Conservation (phyloP, 2,113 vertebrate genomes). For the Albula glossodonta region DNA sequence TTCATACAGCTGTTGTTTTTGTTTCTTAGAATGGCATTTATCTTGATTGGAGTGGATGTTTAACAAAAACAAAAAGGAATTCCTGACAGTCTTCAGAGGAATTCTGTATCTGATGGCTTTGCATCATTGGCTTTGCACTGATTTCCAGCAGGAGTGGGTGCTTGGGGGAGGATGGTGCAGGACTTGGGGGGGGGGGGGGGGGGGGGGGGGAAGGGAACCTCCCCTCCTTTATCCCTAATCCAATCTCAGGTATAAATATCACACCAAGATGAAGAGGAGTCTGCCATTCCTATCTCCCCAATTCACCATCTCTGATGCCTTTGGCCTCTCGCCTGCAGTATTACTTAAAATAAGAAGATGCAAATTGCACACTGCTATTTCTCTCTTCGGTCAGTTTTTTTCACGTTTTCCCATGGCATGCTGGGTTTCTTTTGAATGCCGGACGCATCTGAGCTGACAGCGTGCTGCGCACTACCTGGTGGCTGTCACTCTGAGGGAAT, state of each 20-base stretch:
- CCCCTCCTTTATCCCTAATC: too few species aligned
- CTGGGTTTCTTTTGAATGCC: slow-evolving; percentile 18
- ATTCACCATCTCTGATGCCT: too few species aligned
- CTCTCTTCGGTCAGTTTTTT: too few species aligned
- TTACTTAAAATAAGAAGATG: too few species aligned
- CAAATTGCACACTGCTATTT: too few species aligned
- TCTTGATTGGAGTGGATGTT: neutral
- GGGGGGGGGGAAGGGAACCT: too few species aligned
- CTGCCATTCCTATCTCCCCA: too few species aligned
- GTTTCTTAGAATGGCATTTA: neutral
- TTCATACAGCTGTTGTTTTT: neutral
- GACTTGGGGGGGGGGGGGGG: neutral
- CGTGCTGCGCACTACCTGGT: slow-evolving; percentile 29
- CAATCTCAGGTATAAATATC: too few species aligned
- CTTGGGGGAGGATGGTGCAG: neutral
- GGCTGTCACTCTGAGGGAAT: slow-evolving; percentile 30
- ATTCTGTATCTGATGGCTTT: neutral
- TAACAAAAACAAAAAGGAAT: neutral
- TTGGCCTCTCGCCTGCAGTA: too few species aligned
- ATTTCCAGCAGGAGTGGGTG: neutral
- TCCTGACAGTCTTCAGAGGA: neutral
- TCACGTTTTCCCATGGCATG: slow-evolving; percentile 7
- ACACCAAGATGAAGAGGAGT: too few species aligned
- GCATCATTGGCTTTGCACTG: neutral
- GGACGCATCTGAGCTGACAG: slow-evolving; percentile 18